Base-by-base conservation (phyloP, 2,797 vertebrate genomes). In the Sitta carolinensis region DNA sequence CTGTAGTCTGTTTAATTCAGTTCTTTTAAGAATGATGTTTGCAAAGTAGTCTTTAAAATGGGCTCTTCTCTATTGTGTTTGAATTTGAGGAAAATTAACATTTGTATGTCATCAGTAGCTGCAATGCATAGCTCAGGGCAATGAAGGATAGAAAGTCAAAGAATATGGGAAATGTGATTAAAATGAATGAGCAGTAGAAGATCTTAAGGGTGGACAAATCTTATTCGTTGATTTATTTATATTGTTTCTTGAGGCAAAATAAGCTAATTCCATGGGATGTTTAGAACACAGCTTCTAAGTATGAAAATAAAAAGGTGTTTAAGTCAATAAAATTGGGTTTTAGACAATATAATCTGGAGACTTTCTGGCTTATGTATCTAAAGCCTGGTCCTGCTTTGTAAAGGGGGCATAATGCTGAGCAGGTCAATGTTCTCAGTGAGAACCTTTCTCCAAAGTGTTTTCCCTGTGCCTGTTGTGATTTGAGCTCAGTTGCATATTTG, bases 31-130 rank as follows among this genome's bases (percentile, higher is more conserved):
- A 83, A 78, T 55, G 90, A 72, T 94, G 90, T 97, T 97, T 97
- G 96, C 91, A 62, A 94, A 97, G 94, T 87, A 27, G 86, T 90
- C 84, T 97, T 95, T 96, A 90, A 94, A 95, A 95, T 81, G 68
- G 83, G 82, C 76, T 93, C 68, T 91, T 94, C 79, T 75, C 78
- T 95, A 77, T 92, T 96, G 89, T 96, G 74, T 93, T 96, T 97
- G 97, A 97, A 97, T 97, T 97, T 96, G 95, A 95, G 62, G 84
- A 89, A 93, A 97, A 97, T 97, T 94, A 97, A 96, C 96, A 88
- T 97, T 97, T 96, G 96, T 66, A 61, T 96, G 96, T 97, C 96
- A 92, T 97, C 94, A 81, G 95, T 90, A 93, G 96, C 89, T 73
- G 74, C 87, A 88, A 91, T 77, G 90, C 91, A 83, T 94, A 89